These are phyloP conservation scores for Platyura marginata DNA, from an alignment of 1,140 invertebrate species.

Conservation along the genomic window DNA sequence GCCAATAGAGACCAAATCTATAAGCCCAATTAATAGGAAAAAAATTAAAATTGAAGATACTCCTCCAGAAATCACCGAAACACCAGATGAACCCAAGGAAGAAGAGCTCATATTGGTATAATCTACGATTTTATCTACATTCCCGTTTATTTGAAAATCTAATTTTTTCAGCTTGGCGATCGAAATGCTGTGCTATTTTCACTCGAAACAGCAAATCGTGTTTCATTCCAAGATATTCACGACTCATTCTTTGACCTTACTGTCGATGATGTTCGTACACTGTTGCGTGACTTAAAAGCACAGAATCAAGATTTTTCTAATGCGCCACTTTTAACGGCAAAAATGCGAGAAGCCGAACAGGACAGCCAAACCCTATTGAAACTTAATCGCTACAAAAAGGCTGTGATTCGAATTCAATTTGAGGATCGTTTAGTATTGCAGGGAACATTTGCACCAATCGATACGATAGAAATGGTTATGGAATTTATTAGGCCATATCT, in stretches of 20 bases:
- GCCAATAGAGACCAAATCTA: too few species aligned
- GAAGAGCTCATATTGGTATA: too few species aligned
- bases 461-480: slow-evolving; percentile 42
- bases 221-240: slow-evolving; percentile 40
- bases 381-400: slow-evolving; percentile 45
- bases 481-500: slow-evolving; percentile 53
- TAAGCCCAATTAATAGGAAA: too few species aligned
- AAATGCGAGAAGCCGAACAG: slow-evolving; percentile 37
- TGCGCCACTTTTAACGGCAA: slow-evolving; percentile 42
- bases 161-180: slow-evolving; percentile 40
- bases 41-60: too few species aligned
- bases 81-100: too few species aligned
- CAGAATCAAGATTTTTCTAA: slow-evolving; percentile 38
- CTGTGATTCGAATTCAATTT: slow-evolving; percentile 62
- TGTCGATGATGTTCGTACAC: slow-evolving; percentile 49
- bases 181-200: slow-evolving; percentile 51
- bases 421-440: slow-evolving; percentile 63
- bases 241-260: slow-evolving; percentile 75
- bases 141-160: too few species aligned
- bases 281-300: slow-evolving; percentile 49
- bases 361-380: slow-evolving; percentile 35
- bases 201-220: slow-evolving; percentile 31
- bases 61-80: too few species aligned
- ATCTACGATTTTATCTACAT: too few species aligned
- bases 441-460: slow-evolving; percentile 50